Base-by-base conservation (phyloP, 2,888 invertebrate species). In the Phasia obesa region DNA sequence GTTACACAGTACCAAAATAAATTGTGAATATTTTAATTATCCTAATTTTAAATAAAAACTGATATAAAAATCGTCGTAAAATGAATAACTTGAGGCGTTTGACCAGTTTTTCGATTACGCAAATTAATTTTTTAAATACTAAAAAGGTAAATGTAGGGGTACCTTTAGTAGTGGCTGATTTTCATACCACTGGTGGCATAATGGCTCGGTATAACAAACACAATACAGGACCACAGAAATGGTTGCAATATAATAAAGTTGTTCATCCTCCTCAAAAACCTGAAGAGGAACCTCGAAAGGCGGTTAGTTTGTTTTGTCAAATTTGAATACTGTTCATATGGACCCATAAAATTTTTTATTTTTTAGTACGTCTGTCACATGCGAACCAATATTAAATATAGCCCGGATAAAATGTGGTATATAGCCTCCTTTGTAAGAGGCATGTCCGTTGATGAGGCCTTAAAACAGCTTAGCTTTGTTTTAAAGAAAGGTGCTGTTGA, bases 361-460 rank as follows among this genome's bases (percentile, higher is more conserved):
- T 93, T 94, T 81, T 91, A 98, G 98, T 98, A 94, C 92, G 94
- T 98, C 0, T 97, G 97, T 86, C 97, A 98, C 91, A 93, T 95
- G 92, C 94, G 95, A 88, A 92, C 93, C 17, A 96, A 97, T 88
- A 93, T 99, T 55, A 97, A 97, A 92, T 98, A 98, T 90, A 97
- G 97, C 88, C 96, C 96, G 0, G 94, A 96, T 89, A 99, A 98
- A 90, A 94, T 99, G 94, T 98, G 97, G 97, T 98, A 98, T 87
- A 93, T 98, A 53, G 97, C 98, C 3, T 92, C 93, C 86, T 93
- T 98, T 88, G 94, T 99, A 2, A 93, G 98, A 87, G 99, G 99
- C 15, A 95, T 98, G 96, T 93, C 95, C 17, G 95, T 98, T 2
- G 98, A 99, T 91, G 98, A 99, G 92, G 99, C 99, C 13, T 89